Conservation (phyloP, 1,140 invertebrate species). For the Potamilus streckersoni region DNA sequence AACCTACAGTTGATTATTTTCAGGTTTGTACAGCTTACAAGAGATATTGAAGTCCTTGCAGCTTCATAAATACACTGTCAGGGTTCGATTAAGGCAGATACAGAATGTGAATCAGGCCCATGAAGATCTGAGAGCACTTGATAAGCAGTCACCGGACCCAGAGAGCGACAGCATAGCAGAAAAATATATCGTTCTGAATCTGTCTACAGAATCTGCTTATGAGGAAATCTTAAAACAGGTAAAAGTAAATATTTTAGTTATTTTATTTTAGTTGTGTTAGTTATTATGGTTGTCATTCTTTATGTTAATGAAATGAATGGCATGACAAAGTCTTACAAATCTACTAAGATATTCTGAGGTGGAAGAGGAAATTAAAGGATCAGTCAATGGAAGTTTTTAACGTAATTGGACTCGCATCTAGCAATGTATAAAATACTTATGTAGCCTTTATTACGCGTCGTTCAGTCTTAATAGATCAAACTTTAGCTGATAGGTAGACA, state of each 20-base stretch:
- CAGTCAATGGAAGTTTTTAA: no score
- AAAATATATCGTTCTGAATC: conserved; percentile 18
- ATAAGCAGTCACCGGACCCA: conserved; percentile 1
- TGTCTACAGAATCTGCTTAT: conserved; percentile 23
- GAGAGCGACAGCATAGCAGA: conserved; percentile 9
- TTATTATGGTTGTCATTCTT: no score
- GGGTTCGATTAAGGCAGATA: conserved; percentile 23
- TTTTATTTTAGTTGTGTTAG: no score
- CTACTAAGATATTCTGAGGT: no score
- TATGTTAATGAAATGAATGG: no score
- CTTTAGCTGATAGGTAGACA: no score
- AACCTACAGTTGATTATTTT: neutral
- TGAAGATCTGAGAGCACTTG: conserved; percentile 26
- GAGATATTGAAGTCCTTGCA: conserved; percentile 14
- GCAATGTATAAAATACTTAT: no score
- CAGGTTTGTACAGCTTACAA: conserved; percentile 26
- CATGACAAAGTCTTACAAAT: no score
- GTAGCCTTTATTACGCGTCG: no score
- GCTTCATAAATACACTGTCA: neutral
- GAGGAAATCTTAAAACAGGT: conserved; percentile 20
- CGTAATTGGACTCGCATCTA: no score
- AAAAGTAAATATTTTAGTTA: neutral
- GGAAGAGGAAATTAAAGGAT: no score
- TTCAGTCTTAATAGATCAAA: no score
- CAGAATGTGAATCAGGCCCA: conserved; percentile 15